Conservation (phyloP, 1,140 invertebrate species). For the Drosophila insularis region DNA sequence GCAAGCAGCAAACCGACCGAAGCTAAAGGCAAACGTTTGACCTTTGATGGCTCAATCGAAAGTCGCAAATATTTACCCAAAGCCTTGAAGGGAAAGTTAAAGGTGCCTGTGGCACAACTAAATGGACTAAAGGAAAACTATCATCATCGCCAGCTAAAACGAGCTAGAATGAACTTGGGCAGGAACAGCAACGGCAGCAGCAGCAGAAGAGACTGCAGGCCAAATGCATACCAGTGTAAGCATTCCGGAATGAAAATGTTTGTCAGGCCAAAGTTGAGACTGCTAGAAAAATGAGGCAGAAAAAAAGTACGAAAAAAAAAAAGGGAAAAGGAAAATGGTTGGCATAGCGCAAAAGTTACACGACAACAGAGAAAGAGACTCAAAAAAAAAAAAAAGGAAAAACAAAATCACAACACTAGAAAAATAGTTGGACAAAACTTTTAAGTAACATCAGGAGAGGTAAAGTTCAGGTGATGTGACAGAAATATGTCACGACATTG, state of each 20-base stretch:
- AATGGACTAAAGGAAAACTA: conserved; percentile 30
- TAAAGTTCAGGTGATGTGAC: conserved; percentile 61
- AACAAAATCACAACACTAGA: conserved; percentile 67
- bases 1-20: conserved; percentile 2
- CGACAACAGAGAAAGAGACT: conserved; percentile 13
- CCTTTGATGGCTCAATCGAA: conserved; percentile 73
- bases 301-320: conserved; percentile 11
- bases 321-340: conserved; percentile 46
- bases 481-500: conserved; percentile 56
- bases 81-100: conserved; percentile 50
- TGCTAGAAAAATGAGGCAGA: conserved; percentile 20
- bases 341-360: conserved; percentile 64
- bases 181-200: background rate
- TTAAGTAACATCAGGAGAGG: conserved; percentile 43
- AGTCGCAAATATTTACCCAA: conserved; percentile 45
- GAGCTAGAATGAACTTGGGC: background rate
- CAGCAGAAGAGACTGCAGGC: conserved; percentile 31
- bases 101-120: conserved; percentile 36
- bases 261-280: conserved; percentile 51
- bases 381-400: background rate
- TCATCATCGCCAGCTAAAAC: conserved; percentile 15
- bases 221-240: conserved; percentile 52
- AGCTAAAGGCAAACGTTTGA: conserved; percentile 59
- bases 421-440: conserved; percentile 70
- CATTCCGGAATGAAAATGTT: conserved; percentile 60